Evolutionary conservation across 2,113 vertebrate genomes (phyloP).

Genomic region (Eulacestoma nigropectus): DNA sequence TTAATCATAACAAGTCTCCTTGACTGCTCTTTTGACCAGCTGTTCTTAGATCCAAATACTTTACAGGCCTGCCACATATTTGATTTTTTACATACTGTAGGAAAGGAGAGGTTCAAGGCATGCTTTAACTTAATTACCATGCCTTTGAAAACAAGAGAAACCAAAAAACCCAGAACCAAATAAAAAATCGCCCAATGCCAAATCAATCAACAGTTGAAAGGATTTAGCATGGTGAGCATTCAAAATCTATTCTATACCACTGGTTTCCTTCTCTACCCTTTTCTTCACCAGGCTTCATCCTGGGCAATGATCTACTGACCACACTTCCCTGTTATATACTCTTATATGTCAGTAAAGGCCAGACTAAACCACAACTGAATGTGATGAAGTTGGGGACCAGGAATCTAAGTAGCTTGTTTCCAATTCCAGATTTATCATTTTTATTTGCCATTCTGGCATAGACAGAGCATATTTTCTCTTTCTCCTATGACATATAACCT

Average conservation of each 20-base stretch:
- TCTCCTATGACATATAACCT: constrained; percentile 30
- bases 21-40: neutral
- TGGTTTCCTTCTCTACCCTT: neutral
- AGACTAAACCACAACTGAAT: neutral
- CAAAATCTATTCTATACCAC: neutral
- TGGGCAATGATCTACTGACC: neutral
- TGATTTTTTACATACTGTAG: neutral
- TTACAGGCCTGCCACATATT: neutral
- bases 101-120: neutral
- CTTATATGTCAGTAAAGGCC: neutral
- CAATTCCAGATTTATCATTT: constrained; percentile 28
- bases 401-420: neutral
- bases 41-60: neutral
- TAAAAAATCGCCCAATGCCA: neutral
- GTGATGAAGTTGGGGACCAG: neutral
- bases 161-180: neutral
- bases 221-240: neutral
- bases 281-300: neutral
- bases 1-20: neutral
- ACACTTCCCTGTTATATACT: neutral
- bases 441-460: constrained; percentile 13
- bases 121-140: neutral
- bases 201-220: neutral
- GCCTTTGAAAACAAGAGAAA: neutral
- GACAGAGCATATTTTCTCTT: neutral